Evolutionary conservation across 2,797 vertebrate species (phyloP).

Genomic region (Clarias pachynema): DNA sequence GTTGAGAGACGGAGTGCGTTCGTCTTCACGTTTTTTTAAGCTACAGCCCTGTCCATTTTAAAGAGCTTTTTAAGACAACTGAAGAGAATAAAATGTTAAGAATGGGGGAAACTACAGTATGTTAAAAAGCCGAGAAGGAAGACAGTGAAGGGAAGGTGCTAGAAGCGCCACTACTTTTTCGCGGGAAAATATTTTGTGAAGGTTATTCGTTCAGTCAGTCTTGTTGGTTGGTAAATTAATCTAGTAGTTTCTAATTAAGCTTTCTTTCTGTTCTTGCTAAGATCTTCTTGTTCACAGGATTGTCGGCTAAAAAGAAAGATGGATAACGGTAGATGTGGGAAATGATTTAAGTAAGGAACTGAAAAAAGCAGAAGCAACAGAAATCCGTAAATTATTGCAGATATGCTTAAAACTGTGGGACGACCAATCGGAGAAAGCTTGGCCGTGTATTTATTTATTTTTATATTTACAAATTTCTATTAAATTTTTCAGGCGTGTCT

Average conservation of each 20-base stretch:
- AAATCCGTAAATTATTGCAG: background rate
- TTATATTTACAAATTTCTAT: too few species aligned
- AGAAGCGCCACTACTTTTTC: background rate
- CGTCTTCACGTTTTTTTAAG: background rate
- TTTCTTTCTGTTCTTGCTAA: background rate
- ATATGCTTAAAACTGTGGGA: background rate
- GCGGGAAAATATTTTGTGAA: too few species aligned
- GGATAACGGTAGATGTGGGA: background rate
- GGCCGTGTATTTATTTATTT: background rate
- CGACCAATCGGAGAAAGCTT: background rate
- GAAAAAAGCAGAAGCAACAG: background rate
- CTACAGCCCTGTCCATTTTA: background rate
- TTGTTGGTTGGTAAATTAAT: background rate
- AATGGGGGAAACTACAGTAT: too few species aligned
- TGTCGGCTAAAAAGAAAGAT: background rate
- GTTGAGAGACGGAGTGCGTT: background rate
- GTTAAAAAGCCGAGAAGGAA: background rate
- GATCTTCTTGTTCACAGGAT: background rate
- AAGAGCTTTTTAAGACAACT: background rate
- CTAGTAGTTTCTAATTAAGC: background rate
- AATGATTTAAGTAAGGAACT: background rate
- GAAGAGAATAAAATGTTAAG: background rate
- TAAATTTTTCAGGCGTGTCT: slow-evolving; percentile 80
- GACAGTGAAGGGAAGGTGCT: background rate
- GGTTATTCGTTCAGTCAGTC: background rate